phyloP scores from a whole-genome alignment of 1,140 invertebrate genomes.

The Venustaconcha ellipsiformis region DNA sequence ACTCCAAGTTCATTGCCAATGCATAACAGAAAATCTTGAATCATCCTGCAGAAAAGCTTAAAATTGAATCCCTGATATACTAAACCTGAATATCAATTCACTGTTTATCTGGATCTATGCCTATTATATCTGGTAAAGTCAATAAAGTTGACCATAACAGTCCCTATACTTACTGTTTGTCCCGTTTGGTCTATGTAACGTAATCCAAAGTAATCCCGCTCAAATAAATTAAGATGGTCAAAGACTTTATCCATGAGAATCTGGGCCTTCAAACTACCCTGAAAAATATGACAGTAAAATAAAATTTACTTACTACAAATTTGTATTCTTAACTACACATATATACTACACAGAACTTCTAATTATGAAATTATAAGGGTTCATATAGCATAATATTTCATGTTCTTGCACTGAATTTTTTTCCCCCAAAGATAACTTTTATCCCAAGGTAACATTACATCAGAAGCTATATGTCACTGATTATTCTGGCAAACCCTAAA shows the following conservation, averaged over 20 bases:
- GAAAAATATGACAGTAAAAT: conserved; percentile 57
- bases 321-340: no score
- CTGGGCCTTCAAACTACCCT: conserved; percentile 76
- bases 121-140: background rate
- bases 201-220: conserved; percentile 99
- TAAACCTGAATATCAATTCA: background rate
- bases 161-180: conserved; percentile 64
- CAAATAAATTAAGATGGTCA: conserved; percentile 94
- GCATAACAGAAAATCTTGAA: no score
- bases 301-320: no score
- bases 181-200: conserved; percentile 87
- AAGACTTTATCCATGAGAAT: conserved; percentile 96
- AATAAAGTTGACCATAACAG: background rate
- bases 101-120: background rate
- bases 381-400: no score
- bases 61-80: background rate
- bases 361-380: no score
- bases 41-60: background rate
- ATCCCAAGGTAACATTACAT: no score
- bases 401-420: no score
- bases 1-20: no score
- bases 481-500: no score
- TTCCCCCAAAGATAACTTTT: no score
- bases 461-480: no score
- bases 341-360: no score